A percentile compares a stretch with the other conserved stretches of the same genome.
Evolutionary conservation across 2,888 invertebrate species (phyloP).

Genomic region (Osedax frankpressi): DNA sequence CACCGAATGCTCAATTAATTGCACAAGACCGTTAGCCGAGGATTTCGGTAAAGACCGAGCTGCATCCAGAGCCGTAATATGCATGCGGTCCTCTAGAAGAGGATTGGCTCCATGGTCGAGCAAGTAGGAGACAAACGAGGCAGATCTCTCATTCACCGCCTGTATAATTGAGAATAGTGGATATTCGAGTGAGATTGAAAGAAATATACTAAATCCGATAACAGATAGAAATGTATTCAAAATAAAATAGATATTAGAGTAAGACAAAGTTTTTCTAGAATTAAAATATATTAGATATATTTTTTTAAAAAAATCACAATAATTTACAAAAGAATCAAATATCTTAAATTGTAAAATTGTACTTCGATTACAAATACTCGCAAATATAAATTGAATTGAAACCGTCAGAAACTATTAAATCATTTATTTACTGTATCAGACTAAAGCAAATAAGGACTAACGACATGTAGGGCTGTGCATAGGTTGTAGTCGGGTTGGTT

Average conservation of each 20-base stretch:
- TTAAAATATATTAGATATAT: background rate
- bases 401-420: background rate
- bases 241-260: too few relatives aligned
- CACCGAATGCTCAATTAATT: background rate
- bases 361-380: too few relatives aligned
- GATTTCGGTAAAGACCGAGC: background rate
- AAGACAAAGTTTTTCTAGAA: too few relatives aligned
- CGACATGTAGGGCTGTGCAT: slow-evolving; percentile 36
- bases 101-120: background rate
- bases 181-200: background rate
- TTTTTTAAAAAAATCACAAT: too few relatives aligned
- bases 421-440: background rate
- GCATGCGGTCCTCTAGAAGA: background rate
- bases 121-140: background rate
- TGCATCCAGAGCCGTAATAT: background rate
- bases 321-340: too few relatives aligned
- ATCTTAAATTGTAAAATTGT: too few relatives aligned
- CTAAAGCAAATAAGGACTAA: slow-evolving; percentile 24
- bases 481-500: slow-evolving; percentile 35
- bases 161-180: background rate
- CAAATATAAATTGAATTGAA: background rate
- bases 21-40: background rate
- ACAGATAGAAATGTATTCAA: too few relatives aligned
- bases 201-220: too few relatives aligned
- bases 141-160: background rate